Evolutionary conservation across 1,140 invertebrate species (phyloP).

Genomic region (Zaprionus camerounensis): DNA sequence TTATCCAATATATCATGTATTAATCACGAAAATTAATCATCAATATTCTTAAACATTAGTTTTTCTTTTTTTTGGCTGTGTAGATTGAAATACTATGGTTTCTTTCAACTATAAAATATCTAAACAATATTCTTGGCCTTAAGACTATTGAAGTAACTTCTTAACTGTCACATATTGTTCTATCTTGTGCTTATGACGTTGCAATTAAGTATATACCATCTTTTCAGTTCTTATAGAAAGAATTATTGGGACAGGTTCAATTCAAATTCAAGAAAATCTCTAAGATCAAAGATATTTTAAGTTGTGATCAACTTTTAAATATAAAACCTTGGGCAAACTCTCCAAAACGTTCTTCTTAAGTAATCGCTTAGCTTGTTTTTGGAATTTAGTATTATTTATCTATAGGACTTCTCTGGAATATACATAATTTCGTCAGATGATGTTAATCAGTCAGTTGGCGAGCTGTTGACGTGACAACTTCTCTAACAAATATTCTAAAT

Average conservation of each 20-base stretch:
- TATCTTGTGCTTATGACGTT: too few relatives aligned
- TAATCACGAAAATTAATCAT: conserved; percentile 37
- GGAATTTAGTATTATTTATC: background rate
- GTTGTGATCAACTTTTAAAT: too few relatives aligned
- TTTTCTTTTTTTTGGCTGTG: background rate
- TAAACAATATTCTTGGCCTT: too few relatives aligned
- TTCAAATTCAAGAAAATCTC: background rate
- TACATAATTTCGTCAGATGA: background rate
- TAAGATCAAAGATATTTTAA: background rate
- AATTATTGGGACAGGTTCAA: too few relatives aligned
- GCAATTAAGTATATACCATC: too few relatives aligned
- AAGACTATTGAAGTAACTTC: background rate
- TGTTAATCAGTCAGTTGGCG: background rate
- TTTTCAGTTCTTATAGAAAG: too few relatives aligned
- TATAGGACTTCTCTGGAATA: background rate
- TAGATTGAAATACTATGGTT: background rate
- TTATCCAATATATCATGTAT: conserved; percentile 48
- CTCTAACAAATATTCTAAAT: conserved; percentile 50
- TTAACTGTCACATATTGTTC: background rate
- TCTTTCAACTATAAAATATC: background rate
- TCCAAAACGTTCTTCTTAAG: background rate
- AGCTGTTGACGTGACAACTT: conserved; percentile 24
- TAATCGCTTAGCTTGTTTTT: background rate
- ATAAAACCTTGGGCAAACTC: too few relatives aligned
- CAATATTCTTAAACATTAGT: conserved; percentile 7